Evolutionary conservation across 64 coral and sea anemone species (phyloP).

Genomic region (Montipora foliosa): DNA sequence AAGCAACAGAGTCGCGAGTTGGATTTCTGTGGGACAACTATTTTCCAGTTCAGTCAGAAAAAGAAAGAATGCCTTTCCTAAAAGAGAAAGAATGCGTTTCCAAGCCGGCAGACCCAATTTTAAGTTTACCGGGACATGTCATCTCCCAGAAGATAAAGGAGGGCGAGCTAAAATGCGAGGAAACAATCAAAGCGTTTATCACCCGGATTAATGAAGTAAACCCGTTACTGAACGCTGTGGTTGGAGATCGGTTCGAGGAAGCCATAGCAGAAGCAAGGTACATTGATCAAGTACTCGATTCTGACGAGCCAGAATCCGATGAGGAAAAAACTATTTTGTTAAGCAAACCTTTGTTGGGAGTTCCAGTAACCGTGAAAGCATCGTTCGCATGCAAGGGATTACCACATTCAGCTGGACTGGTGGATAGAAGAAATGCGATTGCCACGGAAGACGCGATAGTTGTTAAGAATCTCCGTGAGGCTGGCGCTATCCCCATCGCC

Average conservation of each 20-base stretch:
- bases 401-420: conserved; percentile 78
- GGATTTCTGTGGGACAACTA: no score
- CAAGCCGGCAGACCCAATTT: conserved; percentile 25
- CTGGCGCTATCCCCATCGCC: conserved; percentile 80
- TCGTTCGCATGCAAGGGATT: conserved; percentile 78
- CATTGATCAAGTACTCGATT: conserved; percentile 78
- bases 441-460: conserved; percentile 59
- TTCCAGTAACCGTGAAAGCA: conserved; percentile 86
- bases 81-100: no score
- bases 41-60: no score
- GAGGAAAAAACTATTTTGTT: conserved; percentile 69
- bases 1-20: no score
- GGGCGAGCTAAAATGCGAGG: conserved; percentile 36
- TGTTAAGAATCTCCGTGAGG: conserved; percentile 71
- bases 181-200: conserved; percentile 61
- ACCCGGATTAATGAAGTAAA: conserved; percentile 78
- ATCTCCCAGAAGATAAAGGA: conserved; percentile 65
- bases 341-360: conserved; percentile 76
- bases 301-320: background rate
- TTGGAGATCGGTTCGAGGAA: conserved; percentile 75
- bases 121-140: conserved; percentile 50
- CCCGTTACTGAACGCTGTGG: conserved; percentile 79
- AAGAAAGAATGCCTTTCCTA: no score
- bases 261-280: conserved; percentile 75
- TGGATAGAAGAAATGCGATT: conserved; percentile 76